Conservation (phyloP, 2,888 invertebrate species). For the Polyommatus iphigenia region DNA sequence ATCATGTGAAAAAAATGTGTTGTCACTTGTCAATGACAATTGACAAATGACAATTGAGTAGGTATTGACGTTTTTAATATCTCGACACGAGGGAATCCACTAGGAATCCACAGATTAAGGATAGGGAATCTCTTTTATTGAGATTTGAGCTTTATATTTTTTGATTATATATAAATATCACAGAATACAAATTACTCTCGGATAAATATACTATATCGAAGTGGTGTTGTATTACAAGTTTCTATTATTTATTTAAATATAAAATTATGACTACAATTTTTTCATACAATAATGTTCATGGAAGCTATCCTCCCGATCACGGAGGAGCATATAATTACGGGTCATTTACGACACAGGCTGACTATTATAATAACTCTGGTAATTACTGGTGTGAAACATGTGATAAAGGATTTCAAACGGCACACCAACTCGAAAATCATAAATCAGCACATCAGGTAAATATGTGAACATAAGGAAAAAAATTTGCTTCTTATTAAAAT, state of each 20-base stretch:
- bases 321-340: neutral
- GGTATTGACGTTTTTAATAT: no score
- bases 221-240: neutral
- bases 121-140: no score
- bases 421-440: slow-evolving; percentile 83
- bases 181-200: no score
- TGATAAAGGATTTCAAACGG: slow-evolving; percentile 85
- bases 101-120: no score
- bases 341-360: slow-evolving; percentile 36
- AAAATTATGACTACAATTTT: slow-evolving; percentile 18
- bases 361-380: slow-evolving; percentile 31
- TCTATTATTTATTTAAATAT: neutral
- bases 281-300: neutral
- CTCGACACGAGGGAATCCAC: no score
- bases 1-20: no score
- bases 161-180: no score
- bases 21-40: no score
- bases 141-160: no score
- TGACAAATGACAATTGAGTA: no score
- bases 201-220: neutral
- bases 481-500: neutral
- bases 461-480: neutral
- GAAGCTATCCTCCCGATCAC: slow-evolving; percentile 18
- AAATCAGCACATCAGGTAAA: slow-evolving; percentile 84
- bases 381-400: slow-evolving; percentile 88